Evolutionary conservation across 2,113 vertebrate species (phyloP), one percentile per base, ranked within the genome.

Genomic region (Sinocyclocheilus anshuiensis): DNA sequence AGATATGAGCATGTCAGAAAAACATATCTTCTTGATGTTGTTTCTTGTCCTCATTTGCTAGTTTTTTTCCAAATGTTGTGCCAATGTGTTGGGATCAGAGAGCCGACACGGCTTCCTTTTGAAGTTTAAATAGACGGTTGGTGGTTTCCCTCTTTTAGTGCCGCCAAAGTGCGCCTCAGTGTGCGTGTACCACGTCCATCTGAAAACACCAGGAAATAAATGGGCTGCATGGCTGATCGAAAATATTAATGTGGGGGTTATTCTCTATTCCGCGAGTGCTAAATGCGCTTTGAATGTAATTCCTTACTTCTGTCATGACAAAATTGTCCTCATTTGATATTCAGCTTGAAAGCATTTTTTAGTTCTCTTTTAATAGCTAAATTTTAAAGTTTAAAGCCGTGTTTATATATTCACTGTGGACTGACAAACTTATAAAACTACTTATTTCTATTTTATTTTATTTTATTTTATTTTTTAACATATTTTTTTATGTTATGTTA

Each of bases 1-100:
- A 74, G 76, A 74, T 78, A 88, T 78, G 80, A 87, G 83, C 50
- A 88, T 80, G 48, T 76, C 26, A 77, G 67, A 86, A 83, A 88
- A 90, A 79, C 74, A 84, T 59, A 86, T 86, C 88, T 75, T 80
- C 86, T 87, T 84, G 83, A 90, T 75, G 69, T 87, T 67, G 82
- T 4, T 59, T 76, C 84, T 88, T 87, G 65, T 89, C 86, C 88
- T 85, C 87, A 86, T 87, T 87, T 85, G 86, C 74, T 61, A 45
- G 16, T n/a, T 22, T 78, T 86, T 85, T 57, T 85, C 86, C 78
- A 63, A 80, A 90, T 39, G 74, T 42, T 74, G 45, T 83, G 83
- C 86, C 86, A 87, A 91, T 89, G 84, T 48, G 22, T 42, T 82
- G 45, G 29, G 77, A 75, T 81, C 77, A 9, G 33, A 78, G 83